Base-by-base conservation (phyloP, 2,113 vertebrate genomes). In the Marcusenius ussheri region DNA sequence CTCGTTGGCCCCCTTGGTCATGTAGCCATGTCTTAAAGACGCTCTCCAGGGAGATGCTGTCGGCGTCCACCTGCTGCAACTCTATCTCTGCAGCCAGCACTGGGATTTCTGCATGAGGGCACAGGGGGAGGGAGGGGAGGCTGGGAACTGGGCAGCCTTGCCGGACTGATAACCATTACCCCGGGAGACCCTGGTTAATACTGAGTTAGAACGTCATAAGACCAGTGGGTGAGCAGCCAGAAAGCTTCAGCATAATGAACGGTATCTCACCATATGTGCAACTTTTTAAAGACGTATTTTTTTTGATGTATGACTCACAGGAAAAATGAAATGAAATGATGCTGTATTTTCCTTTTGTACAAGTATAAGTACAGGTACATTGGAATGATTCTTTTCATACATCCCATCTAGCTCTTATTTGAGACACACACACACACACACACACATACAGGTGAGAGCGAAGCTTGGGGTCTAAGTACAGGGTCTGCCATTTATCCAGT, bases 11-110 rank as follows among this genome's bases (percentile, higher is more conserved):
- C 31, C 95, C 93, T 5, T 93, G 96, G 88, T 97, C 96, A 1
- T 98, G 97, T 13, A 99, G 96, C 98, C 98, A 99, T 0, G 94
- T 93, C 94, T 99, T 99, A 89, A 99, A 96, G 90, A 97, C 93
- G 50, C 90, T 96, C 92, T 99, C 98, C 93, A 99, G 89, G 91
- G 97, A 96, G 51, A 97, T 89, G 53, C 95, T 93, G 3, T 95
- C 96, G 88, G 97, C 97, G 90, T 97, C 97, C 90, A 98, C 88
- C 7, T 89, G 94, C 93, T 97, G 97, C 90, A 98, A 93, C 89
- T 98, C 97, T 0, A 98, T 93, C 91, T 98, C 97, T 45, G 95
- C 96, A 45, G 95, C 97, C 93, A 97, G 92, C 93, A 96, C 91
- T 90, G 95, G 91, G 90, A 90, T 91, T 3, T 97, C 98, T 99